These are phyloP conservation scores for Megaceryle maxima DNA, from an alignment of 2,113 vertebrate species.

Conservation along the genomic window DNA sequence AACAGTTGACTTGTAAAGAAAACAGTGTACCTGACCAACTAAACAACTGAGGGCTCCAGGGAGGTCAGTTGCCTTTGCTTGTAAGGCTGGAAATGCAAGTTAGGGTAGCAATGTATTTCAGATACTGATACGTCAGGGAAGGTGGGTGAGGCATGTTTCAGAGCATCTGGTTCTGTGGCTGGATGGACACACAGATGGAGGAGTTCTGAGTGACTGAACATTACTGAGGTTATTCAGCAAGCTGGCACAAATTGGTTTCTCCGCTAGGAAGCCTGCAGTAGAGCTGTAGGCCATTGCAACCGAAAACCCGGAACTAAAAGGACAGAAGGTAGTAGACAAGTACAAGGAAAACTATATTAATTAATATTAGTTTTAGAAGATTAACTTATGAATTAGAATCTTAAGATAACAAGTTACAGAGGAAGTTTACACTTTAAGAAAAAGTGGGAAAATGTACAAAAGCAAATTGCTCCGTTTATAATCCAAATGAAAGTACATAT, in stretches of 20 bases:
- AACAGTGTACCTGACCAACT: not conserved
- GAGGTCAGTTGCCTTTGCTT: not conserved
- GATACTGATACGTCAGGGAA: constrained; percentile 19
- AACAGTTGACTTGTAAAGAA: not conserved
- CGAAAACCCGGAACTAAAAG: constrained; percentile 45
- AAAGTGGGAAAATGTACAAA: not conserved
- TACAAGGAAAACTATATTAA: not conserved
- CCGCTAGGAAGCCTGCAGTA: constrained; percentile 3
- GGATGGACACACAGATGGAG: constrained; percentile 64
- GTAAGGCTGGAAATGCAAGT: not conserved
- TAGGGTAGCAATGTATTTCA: constrained; percentile 13
- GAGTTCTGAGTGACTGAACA: constrained; percentile 64
- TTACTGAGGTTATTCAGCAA: constrained; percentile 50
- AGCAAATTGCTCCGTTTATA: not conserved
- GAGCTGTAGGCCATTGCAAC: constrained; percentile 8
- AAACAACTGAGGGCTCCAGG: not conserved
- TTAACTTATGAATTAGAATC: constrained; percentile 16
- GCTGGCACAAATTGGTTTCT: constrained; percentile 7
- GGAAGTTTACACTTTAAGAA: not conserved
- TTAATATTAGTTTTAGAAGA: constrained; percentile 7
- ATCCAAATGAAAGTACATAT: not conserved
- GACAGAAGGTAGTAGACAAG: not conserved
- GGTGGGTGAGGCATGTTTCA: constrained; percentile 25
- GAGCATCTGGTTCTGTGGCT: constrained; percentile 67
- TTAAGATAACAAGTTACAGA: not conserved